These are phyloP conservation scores for Schlechtendalia chinensis DNA, from an alignment of 1,140 invertebrate species.

Conservation along the genomic window DNA sequence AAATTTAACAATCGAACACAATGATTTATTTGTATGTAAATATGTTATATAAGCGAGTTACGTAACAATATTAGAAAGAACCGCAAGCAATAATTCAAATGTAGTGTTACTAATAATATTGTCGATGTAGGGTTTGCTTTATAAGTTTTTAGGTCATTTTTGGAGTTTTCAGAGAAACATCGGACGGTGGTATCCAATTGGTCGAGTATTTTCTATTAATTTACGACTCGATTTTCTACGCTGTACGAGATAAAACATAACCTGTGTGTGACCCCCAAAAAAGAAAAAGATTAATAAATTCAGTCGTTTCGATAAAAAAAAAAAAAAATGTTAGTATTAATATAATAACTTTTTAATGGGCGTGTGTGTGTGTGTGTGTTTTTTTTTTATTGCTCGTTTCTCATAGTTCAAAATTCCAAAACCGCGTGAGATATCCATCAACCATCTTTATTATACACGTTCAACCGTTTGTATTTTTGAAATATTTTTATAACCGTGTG, in stretches of 20 bases:
- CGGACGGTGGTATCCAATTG: conserved; percentile 30
- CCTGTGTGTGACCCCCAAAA: background rate
- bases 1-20: too few species aligned
- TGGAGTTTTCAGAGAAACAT: background rate
- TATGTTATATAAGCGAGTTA: background rate
- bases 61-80: background rate
- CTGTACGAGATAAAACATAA: background rate
- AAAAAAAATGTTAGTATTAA: conserved; percentile 26
- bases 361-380: too few species aligned
- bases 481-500: background rate
- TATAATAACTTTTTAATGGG: background rate
- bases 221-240: conserved; percentile 11
- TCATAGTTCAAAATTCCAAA: background rate
- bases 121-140: background rate
- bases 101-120: conserved; percentile 20
- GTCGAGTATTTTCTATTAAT: conserved; percentile 24
- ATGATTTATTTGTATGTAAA: too few species aligned
- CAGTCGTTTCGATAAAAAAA: background rate
- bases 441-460: background rate
- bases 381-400: background rate
- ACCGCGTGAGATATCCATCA: conserved; percentile 11
- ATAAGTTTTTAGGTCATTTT: background rate
- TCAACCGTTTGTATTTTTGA: background rate
- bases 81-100: background rate
- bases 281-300: conserved; percentile 40